Conservation (phyloP, 2,113 vertebrate species). For the Caracal caracal region DNA sequence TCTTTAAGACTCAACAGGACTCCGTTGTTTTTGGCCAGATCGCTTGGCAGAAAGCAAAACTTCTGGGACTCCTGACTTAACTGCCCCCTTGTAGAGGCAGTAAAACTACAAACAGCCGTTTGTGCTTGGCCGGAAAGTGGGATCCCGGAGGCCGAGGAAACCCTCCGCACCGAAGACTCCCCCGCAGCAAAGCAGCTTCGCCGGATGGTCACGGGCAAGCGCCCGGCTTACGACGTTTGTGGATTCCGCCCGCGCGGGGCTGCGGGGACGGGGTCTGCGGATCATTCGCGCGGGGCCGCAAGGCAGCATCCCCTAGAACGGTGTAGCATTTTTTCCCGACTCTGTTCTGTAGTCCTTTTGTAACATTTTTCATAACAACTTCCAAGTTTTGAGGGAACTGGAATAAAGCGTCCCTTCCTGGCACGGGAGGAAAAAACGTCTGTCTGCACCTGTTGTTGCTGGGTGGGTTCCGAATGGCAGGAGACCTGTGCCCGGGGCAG, state of each 20-base stretch:
- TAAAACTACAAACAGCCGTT: not conserved
- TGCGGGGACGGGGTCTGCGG: too few relatives aligned
- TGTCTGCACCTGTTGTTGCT: rapidly evolving
- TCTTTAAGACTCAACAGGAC: not conserved
- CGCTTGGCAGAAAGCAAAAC: not conserved
- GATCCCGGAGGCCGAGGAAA: too few relatives aligned
- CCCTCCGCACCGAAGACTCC: too few relatives aligned
- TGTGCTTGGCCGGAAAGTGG: not conserved
- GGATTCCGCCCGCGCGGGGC: rapidly evolving
- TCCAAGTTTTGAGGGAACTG: not conserved
- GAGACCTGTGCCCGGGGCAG: rapidly evolving
- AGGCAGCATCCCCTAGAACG: rapidly evolving
- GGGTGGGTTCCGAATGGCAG: not conserved
- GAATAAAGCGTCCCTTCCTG: not conserved
- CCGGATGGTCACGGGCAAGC: rapidly evolving
- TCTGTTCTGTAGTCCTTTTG: not conserved
- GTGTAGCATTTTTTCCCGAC: rapidly evolving
- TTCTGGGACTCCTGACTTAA: not conserved
- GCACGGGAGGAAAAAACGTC: rapidly evolving
- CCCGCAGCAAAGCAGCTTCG: rapidly evolving
- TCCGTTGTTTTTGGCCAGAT: not conserved
- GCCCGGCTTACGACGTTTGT: rapidly evolving
- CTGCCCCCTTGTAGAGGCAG: too few relatives aligned
- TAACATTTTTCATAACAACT: not conserved
- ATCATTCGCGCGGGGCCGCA: rapidly evolving